Conservation (phyloP, 2,888 invertebrate species). For the Ormia ochracea region DNA sequence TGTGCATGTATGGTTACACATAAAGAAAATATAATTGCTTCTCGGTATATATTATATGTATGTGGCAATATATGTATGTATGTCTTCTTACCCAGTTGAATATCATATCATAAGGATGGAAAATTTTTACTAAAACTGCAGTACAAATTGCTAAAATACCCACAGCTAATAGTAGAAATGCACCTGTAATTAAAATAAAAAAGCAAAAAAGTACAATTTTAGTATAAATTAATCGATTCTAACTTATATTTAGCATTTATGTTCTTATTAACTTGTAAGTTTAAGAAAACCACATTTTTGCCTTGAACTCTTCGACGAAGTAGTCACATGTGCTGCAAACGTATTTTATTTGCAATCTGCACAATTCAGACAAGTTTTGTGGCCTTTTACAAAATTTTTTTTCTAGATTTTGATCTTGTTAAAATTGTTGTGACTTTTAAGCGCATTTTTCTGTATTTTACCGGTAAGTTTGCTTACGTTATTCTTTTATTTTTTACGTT, state of each 20-base stretch:
- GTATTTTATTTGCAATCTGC: slow-evolving; percentile 2
- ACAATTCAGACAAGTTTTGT: slow-evolving; percentile 25
- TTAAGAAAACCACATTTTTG: slow-evolving; percentile 21
- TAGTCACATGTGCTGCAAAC: too few species aligned
- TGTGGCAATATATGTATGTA: too few species aligned
- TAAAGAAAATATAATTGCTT: not conserved
- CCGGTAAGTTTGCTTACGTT: too few species aligned
- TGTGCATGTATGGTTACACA: not conserved
- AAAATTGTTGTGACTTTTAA: not conserved
- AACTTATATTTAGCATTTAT: too few species aligned
- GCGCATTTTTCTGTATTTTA: not conserved
- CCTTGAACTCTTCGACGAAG: slow-evolving; percentile 37
- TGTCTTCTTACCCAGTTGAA: slow-evolving; percentile 84
- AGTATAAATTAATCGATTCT: not conserved
- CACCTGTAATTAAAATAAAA: slow-evolving; percentile 79
- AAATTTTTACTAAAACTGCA: slow-evolving; percentile 82
- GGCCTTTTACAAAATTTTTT: not conserved
- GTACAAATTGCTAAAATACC: slow-evolving; percentile 82
- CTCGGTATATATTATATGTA: too few species aligned
- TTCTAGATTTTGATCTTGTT: slow-evolving; percentile 1
- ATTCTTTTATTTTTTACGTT: not conserved
- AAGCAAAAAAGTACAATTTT: too few species aligned
- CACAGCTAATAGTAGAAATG: slow-evolving; percentile 83
- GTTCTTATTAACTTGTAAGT: slow-evolving; percentile 9
- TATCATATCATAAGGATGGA: slow-evolving; percentile 85